A percentile compares a stretch with the other conserved stretches of the same genome.
phyloP scores from a whole-genome alignment of 2,888 invertebrate genomes.

The Rhodophaea formosa region DNA sequence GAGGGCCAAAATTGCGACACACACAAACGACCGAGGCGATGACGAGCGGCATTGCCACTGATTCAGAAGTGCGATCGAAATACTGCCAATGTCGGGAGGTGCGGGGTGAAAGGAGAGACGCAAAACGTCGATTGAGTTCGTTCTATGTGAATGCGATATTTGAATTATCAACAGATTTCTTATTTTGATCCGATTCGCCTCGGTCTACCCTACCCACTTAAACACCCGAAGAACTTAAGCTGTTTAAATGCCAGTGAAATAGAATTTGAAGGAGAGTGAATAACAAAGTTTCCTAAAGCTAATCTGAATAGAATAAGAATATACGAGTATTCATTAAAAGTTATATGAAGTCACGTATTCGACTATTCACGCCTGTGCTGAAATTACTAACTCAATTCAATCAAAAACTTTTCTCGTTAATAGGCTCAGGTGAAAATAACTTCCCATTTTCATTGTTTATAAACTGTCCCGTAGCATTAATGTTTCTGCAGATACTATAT shows the following conservation, averaged over 20 bases:
- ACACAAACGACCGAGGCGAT: too few species aligned
- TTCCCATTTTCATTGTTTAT: conserved; percentile 3
- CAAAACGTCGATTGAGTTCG: too few species aligned
- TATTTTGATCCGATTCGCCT: too few species aligned
- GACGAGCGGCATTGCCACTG: too few species aligned
- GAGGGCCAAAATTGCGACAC: too few species aligned
- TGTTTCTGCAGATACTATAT: background rate
- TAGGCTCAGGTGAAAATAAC: conserved; percentile 3
- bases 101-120: too few species aligned
- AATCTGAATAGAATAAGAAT: background rate
- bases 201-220: too few species aligned
- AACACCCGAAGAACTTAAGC: background rate
- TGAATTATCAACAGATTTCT: too few species aligned
- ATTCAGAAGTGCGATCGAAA: too few species aligned
- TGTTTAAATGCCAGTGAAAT: background rate
- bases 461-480: background rate
- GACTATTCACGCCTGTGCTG: conserved; percentile 1
- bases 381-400: background rate
- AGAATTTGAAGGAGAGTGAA: background rate
- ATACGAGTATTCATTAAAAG: conserved; percentile 1
- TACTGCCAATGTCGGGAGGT: too few species aligned
- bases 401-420: conserved; percentile 11
- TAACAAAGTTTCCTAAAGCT: background rate
- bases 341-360: conserved; percentile 7
- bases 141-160: too few species aligned